Evolutionary conservation across 1,140 invertebrate genomes (phyloP), one percentile per base, ranked within the genome.

Genomic region (Zaprionus nigranus): DNA sequence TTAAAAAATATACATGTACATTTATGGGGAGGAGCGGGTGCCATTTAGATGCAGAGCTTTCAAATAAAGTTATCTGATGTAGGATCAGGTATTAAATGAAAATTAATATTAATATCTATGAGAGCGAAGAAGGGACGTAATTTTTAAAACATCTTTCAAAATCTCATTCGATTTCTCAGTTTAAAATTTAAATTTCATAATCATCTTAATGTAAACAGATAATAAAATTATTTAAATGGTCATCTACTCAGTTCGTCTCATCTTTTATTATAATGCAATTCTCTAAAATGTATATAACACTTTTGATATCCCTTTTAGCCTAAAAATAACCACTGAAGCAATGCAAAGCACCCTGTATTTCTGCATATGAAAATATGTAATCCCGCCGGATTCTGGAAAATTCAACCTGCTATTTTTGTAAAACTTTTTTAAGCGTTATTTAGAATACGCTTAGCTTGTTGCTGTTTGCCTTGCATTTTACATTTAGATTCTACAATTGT

Each of bases 361-460:
- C 40, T 76, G 75, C 70, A 67, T 73, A 77, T 73, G 69, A 72
- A 76, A 78, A 74, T 74, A 77, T 77, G 26, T 61, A 51, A 58
- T 38, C 22, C 63, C 51, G 53, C 70, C 30, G 30, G 43, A 63
- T 67, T 72, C 17, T 73, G 7, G 9, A 34, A 34, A 20, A 38
- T 13, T 60, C 49, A 26, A 58, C 12, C 56, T 58, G 28, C 2
- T 15, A 17, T 58, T 70, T 70, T 53, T 61, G 30, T 57, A 68
- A 79, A 71, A 72, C 40, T 57, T 26, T 70, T 58, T 65, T 75
- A 82, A 85, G 82, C 82, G 34, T 79, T 79, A 70, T 76, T 75
- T 76, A 77, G 61, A 80, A 78, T 77, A 77, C 46, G 22, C 78
- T 62, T 70, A 61, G 56, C 72, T 85, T 75, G 34, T 60, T 79